phyloP scores from a whole-genome alignment of 1,140 invertebrate genomes.

The Delia radicum region DNA sequence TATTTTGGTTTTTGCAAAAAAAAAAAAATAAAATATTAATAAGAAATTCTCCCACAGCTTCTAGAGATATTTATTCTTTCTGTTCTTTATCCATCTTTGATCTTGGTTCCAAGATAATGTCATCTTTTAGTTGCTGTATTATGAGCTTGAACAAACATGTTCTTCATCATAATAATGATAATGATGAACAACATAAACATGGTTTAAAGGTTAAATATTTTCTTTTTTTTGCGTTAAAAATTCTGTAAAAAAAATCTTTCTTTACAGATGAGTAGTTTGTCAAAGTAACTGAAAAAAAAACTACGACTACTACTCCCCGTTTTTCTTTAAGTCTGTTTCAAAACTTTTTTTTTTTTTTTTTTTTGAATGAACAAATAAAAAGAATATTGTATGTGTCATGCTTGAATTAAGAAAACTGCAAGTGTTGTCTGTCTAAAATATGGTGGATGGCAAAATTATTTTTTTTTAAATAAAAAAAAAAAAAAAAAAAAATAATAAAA shows the following conservation, averaged over 20 bases:
- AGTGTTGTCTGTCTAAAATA: not conserved
- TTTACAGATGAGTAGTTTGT: not conserved
- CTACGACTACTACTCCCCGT: not conserved
- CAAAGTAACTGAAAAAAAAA: not conserved
- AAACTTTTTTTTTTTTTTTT: not conserved
- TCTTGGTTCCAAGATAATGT: not conserved
- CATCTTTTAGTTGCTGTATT: not conserved
- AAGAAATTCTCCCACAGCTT: slow-evolving; percentile 21
- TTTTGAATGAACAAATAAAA: not conserved
- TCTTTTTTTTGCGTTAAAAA: not conserved
- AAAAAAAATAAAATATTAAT: too few species aligned
- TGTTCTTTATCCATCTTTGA: not conserved
- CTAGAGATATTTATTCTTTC: not conserved
- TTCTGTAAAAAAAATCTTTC: not conserved
- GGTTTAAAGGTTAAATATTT: slow-evolving; percentile 16
- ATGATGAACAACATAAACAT: not conserved
- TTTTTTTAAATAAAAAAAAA: too few species aligned
- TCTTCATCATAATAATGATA: not conserved
- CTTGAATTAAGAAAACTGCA: not conserved
- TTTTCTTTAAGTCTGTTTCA: not conserved
- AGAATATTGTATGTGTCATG: not conserved
- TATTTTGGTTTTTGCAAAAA: not conserved
- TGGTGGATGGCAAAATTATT: too few species aligned
- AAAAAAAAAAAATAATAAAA: too few species aligned
- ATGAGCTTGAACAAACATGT: not conserved